A percentile compares a stretch with the other conserved stretches of the same genome.
phyloP scores from a whole-genome alignment of 2,113 vertebrate genomes.

The Siniperca chuatsi region DNA sequence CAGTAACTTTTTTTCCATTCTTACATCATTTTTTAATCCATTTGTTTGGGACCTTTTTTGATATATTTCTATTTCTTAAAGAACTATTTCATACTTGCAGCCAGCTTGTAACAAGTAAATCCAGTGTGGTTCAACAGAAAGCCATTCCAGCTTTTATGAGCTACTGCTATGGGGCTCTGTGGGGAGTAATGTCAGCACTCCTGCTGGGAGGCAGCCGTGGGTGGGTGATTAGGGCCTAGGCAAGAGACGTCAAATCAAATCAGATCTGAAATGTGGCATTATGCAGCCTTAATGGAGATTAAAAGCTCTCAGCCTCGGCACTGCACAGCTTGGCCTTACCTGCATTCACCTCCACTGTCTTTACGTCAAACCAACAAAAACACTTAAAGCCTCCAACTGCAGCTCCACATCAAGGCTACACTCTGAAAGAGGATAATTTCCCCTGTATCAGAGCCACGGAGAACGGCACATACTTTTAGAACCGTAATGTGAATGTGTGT shows the following conservation, averaged over 20 bases:
- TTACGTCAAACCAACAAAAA: constrained; percentile 48
- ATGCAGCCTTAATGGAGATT: constrained; percentile 76
- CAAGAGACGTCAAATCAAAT: constrained; percentile 74
- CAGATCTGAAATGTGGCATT: constrained; percentile 68
- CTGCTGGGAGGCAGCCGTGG: constrained; percentile 35
- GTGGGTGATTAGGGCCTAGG: constrained; percentile 49
- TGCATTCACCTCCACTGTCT: constrained; percentile 43
- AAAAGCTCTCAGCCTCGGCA: constrained; percentile 67
- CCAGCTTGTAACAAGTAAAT: constrained; percentile 3
- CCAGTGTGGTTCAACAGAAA: constrained; percentile 19
- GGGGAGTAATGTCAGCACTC: constrained; percentile 49
- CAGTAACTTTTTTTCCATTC: background rate
- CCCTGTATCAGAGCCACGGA: background rate
- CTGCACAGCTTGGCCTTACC: constrained; percentile 22
- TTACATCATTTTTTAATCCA: background rate
- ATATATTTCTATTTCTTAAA: background rate
- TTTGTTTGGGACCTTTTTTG: background rate
- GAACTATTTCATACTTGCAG: background rate
- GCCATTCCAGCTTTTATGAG: constrained; percentile 21
- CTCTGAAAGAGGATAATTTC: constrained; percentile 36
- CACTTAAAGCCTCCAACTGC: constrained; percentile 58
- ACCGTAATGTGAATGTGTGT: background rate
- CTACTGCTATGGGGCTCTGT: background rate
- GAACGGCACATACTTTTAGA: constrained; percentile 21
- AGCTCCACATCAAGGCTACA: constrained; percentile 29